Evolutionary conservation across 1,140 invertebrate species (phyloP).

Genomic region (Vanessa atalanta): DNA sequence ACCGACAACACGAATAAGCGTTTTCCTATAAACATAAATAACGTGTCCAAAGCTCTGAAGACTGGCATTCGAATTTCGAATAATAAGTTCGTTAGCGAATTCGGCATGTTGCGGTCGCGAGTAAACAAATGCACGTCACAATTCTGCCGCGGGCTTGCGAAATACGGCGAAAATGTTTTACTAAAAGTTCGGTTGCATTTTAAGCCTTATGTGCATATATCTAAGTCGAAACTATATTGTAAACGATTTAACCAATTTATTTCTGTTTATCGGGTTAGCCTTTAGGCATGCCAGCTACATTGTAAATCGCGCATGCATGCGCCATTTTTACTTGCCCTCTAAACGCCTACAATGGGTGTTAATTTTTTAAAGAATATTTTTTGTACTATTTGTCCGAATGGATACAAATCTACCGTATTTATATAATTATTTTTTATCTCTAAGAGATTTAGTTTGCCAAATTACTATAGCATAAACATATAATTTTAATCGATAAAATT

Average conservation of each 20-base stretch:
- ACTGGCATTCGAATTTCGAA: conserved; percentile 59
- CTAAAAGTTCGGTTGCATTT: conserved; percentile 28
- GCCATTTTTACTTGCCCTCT: conserved; percentile 40
- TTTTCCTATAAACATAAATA: conserved; percentile 47
- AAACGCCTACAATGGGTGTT: conserved; percentile 33
- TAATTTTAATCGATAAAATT: too few species aligned
- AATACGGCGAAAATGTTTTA: conserved; percentile 46
- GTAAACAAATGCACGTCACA: conserved; percentile 68
- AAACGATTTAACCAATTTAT: conserved; percentile 44
- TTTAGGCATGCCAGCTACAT: conserved; percentile 47
- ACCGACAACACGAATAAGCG: conserved; percentile 1
- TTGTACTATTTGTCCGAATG: background rate
- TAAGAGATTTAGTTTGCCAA: too few species aligned
- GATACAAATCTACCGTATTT: too few species aligned
- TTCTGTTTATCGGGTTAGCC: conserved; percentile 53
- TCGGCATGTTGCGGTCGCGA: conserved; percentile 58
- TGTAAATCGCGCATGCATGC: conserved; percentile 48
- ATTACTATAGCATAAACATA: too few species aligned
- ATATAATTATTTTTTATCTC: too few species aligned
- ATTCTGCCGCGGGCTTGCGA: conserved; percentile 51
- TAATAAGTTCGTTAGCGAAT: conserved; percentile 71
- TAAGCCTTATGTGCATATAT: conserved; percentile 35
- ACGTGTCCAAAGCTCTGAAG: conserved; percentile 41
- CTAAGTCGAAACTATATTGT: conserved; percentile 37
- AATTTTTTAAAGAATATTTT: conserved; percentile 12